A percentile compares a stretch with the other conserved stretches of the same genome.
Conservation (phyloP, 2,797 vertebrate genomes). For the Sebastes oblongus region DNA sequence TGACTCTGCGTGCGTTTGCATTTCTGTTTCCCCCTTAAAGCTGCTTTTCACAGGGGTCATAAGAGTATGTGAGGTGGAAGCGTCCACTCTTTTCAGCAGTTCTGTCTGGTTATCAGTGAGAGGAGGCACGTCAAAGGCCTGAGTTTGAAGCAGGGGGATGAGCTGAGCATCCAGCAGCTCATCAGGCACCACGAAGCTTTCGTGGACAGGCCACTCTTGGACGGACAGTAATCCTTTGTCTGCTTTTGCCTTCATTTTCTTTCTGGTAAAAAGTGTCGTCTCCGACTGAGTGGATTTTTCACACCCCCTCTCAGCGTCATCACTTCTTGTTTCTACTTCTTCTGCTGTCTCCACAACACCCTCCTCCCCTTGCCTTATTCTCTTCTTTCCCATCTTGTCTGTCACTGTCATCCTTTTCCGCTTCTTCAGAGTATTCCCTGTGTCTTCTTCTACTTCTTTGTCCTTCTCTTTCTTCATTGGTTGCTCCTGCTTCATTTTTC, state of each 20-base stretch:
- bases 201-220: not conserved
- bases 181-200: not conserved
- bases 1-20: not conserved
- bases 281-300: not conserved
- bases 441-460: not conserved
- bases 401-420: not conserved
- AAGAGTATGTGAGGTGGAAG: not conserved
- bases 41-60: not conserved
- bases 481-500: not conserved
- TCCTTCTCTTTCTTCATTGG: not conserved
- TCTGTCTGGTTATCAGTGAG: not conserved
- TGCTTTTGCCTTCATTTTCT: not conserved
- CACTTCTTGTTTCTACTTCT: not conserved
- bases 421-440: not conserved
- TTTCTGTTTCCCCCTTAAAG: not conserved
- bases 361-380: not conserved
- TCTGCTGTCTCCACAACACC: not conserved
- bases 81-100: not conserved
- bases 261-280: not conserved
- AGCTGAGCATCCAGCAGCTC: not conserved
- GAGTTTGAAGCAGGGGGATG: not conserved
- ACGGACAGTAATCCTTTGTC: no score
- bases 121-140: not conserved
- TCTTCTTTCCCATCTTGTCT: not conserved
- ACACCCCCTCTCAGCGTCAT: not conserved